Base-by-base conservation (phyloP, 1,140 invertebrate genomes). In the Physella acuta region DNA sequence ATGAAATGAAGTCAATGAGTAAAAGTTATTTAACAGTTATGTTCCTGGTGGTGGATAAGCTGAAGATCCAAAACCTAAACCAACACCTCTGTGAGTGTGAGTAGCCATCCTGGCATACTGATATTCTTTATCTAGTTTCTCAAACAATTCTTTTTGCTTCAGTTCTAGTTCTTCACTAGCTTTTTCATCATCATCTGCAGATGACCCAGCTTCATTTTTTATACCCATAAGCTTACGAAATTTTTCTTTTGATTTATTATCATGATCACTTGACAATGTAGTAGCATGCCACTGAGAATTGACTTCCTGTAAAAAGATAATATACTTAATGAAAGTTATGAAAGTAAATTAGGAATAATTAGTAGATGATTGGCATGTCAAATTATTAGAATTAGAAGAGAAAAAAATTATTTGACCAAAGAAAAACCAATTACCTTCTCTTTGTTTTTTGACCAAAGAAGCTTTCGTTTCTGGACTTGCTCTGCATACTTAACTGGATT, bases 191-290 rank as follows among this genome's bases (percentile, higher is more conserved):
- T 49, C 36, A 0, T 1, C 34, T 31, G 36, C 65, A 1, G 64
- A 34, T 0, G 61, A 68, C 5, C 37, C 24, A 91, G 73, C 75
- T 33, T 87, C 88, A 28, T 89, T 88, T 83, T 92, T 95, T 56
- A 97, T 96, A 51, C 95, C 95, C 95, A 98, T 97, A 14, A 98
- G 86, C 73, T 95, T 88, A 84, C 95, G 93, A 84, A 97, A 98
- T 86, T 98, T 98, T n/a, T 91, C 93, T 0, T 92, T 91, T 68
- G 94, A 91, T 86, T 93, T 91, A 51, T 93, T 94, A 85, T 96
- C 94, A 37, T 91, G 88, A 85, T 96, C 94, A 79, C 94, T 90
- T 0, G 92, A 90, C 83, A 97, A 95, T 33, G 90, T 91, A 60
- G 78, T 79, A 20, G 76, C 75, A 68, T 78, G 75, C 83, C 77